Conservation (phyloP, 2,888 invertebrate species). For the Mimas tiliae region DNA sequence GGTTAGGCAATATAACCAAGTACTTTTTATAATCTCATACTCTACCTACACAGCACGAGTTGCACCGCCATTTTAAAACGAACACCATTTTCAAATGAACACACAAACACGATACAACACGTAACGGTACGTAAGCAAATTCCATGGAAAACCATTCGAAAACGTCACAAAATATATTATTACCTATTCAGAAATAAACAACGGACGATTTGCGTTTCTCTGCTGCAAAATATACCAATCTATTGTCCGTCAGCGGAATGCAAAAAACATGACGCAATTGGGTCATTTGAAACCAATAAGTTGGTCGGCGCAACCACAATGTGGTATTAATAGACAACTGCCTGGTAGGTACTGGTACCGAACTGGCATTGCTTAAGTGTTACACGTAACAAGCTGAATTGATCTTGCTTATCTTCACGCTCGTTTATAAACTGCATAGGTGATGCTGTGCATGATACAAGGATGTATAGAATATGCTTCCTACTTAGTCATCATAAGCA, state of each 20-base stretch:
- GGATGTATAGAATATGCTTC: slow-evolving; percentile 1
- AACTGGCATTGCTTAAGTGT: slow-evolving; percentile 15
- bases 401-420: slow-evolving; percentile 33
- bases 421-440: background rate
- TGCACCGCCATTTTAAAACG: background rate
- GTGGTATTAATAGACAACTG: slow-evolving; percentile 64
- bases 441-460: background rate
- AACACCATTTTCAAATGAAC: background rate
- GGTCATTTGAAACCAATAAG: slow-evolving; percentile 77
- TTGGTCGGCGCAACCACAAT: slow-evolving; percentile 70
- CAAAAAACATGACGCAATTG: slow-evolving; percentile 71
- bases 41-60: background rate
- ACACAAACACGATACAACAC: slow-evolving; percentile 9
- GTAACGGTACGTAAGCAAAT: slow-evolving; percentile 4
- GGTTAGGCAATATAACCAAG: background rate
- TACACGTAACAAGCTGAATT: slow-evolving; percentile 38
- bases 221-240: slow-evolving; percentile 57
- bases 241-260: slow-evolving; percentile 73
- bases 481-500: background rate
- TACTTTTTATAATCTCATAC: slow-evolving; percentile 1
- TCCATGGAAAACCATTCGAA: slow-evolving; percentile 13
- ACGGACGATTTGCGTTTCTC: slow-evolving; percentile 52
- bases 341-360: slow-evolving; percentile 32
- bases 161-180: slow-evolving; percentile 27
- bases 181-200: slow-evolving; percentile 40